Conservation (phyloP, 2,888 invertebrate species). For the Chrysina gloriosa region DNA sequence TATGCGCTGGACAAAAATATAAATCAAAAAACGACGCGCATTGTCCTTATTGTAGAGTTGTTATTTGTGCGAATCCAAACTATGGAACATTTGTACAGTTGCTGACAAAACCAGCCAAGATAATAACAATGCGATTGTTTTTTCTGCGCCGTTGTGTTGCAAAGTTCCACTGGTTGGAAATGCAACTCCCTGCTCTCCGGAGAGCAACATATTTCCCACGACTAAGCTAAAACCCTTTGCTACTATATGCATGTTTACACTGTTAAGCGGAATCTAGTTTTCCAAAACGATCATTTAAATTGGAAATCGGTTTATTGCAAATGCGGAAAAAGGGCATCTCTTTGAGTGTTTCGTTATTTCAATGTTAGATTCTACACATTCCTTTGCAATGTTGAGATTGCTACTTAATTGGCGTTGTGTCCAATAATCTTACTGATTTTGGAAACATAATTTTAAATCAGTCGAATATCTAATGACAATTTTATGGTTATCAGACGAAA, state of each 20-base stretch:
- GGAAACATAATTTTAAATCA: too few relatives aligned
- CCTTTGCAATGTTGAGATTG: too few relatives aligned
- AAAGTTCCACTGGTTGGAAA: constrained; percentile 2
- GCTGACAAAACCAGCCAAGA: constrained; percentile 13
- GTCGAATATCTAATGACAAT: too few relatives aligned
- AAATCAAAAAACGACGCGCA: constrained; percentile 14
- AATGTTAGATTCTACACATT: too few relatives aligned
- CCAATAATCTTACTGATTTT: too few relatives aligned
- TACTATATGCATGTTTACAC: not conserved
- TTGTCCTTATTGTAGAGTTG: constrained; percentile 8
- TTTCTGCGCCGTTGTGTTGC: constrained; percentile 5
- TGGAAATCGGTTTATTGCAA: too few relatives aligned
- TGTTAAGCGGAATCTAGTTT: too few relatives aligned
- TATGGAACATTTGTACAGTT: constrained; percentile 5
- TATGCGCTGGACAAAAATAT: constrained; percentile 1
- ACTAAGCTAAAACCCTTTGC: not conserved
- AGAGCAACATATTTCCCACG: not conserved
- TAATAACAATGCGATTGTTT: constrained; percentile 17
- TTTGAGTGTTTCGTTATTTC: too few relatives aligned
- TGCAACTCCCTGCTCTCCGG: not conserved
- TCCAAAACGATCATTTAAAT: too few relatives aligned
- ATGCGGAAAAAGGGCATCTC: too few relatives aligned
- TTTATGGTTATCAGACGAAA: too few relatives aligned
- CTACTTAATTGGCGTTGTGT: too few relatives aligned
- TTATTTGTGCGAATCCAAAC: constrained; percentile 21